Base-by-base conservation (phyloP, 1,140 invertebrate species). In the Trichomalopsis sarcophagae region DNA sequence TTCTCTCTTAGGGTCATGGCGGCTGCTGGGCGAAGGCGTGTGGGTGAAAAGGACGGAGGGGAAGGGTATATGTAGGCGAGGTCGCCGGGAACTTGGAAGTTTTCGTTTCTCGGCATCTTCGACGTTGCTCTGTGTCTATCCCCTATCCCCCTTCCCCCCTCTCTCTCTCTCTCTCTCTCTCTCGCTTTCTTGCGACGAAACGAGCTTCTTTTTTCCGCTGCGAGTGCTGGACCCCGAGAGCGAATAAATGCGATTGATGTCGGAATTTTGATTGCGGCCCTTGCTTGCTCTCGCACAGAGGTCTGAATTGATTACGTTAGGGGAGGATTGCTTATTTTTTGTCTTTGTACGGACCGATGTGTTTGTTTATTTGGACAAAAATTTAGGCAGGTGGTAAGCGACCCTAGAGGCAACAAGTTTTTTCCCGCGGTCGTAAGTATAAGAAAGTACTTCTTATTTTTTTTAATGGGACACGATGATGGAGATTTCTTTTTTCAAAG, bases 241-340 rank as follows among this genome's bases (percentile, higher is more conserved):
- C 44, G 23, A 50, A 77, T 77, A 77, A 75, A 75, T 75, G 17
- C 73, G 73, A 75, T 75, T 75, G 73, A 75, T 75, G 36, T 40
- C 36, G 36, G 73, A 30, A 75, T 75, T 75, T 75, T 44, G 30
- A 75, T 75, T 40, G 36, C 13, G 73, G 73, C 3, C 2, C 9
- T 21, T 62, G 55, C 21, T 75, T 10, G 36, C 36, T 36, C 73
- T 40, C 2, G n/a, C 21, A n/a, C 21, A 62, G 4, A 62, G 21
- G 6, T n/a, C 2, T 36, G 17, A 75, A 79, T 68, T 79, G 11
- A 68, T 36, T 79, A 68, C 11, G 13, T 40, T 33, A 27, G 6
- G 5, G 30, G 27, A 27, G 23, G 33, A 79, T 68, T 66, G 62
- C 27, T 30, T 27, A 27, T 27, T 78, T 62, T 33, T 77, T 2